Conservation (phyloP, 2,888 invertebrate species). For the Lycia hirtaria region DNA sequence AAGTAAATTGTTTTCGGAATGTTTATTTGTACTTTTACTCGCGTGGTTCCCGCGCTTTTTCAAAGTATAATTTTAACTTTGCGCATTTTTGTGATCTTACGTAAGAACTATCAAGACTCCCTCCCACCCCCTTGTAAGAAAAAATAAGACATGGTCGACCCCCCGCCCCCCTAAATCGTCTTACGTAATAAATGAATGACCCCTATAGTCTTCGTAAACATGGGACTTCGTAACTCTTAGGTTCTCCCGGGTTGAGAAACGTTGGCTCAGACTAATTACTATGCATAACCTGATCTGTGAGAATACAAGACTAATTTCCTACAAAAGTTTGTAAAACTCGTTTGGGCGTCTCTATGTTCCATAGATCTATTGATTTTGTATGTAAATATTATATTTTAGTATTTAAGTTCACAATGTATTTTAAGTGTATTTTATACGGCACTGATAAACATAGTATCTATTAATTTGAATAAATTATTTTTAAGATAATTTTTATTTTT, state of each 20-base stretch:
- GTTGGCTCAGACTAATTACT: slow-evolving; percentile 9
- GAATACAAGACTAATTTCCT: slow-evolving; percentile 18
- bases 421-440: slow-evolving; percentile 61
- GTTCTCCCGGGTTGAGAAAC: slow-evolving; percentile 6
- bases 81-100: too few species aligned
- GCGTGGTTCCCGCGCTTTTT: too few species aligned
- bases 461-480: slow-evolving; percentile 67
- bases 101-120: too few species aligned
- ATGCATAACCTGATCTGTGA: slow-evolving; percentile 15
- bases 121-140: too few species aligned
- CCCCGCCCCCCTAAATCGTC: too few species aligned
- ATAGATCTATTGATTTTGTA: neutral
- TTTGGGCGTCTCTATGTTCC: slow-evolving; percentile 15
- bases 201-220: too few species aligned
- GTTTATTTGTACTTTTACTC: too few species aligned
- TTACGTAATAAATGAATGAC: too few species aligned
- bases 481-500: slow-evolving; percentile 39
- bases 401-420: slow-evolving; percentile 50
- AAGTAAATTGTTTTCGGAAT: too few species aligned
- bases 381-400: slow-evolving; percentile 35
- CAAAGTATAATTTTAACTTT: too few species aligned
- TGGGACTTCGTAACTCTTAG: too few species aligned
- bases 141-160: too few species aligned
- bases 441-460: slow-evolving; percentile 60
- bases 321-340: slow-evolving; percentile 27